Evolutionary conservation across 2,888 invertebrate species (phyloP).

Genomic region (Dorcus hopei): DNA sequence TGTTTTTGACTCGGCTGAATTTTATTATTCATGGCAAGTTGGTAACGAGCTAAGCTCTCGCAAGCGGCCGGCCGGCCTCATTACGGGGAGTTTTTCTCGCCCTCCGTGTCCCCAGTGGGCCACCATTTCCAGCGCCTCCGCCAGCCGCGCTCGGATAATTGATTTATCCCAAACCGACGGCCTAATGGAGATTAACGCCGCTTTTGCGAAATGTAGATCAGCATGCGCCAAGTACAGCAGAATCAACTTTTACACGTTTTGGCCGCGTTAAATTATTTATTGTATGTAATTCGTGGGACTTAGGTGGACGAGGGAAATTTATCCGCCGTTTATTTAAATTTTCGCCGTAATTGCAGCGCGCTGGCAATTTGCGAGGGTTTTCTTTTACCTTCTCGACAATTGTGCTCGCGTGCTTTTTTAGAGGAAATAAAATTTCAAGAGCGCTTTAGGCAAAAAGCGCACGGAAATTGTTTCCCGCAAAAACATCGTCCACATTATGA

Average conservation of each 20-base stretch:
- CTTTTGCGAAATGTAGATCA: not conserved
- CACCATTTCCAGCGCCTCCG: not conserved
- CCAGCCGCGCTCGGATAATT: conserved; percentile 1
- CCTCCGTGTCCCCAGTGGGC: not conserved
- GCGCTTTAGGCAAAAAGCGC: too few relatives aligned
- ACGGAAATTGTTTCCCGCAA: too few relatives aligned
- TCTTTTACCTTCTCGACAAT: too few relatives aligned
- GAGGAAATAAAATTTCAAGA: too few relatives aligned
- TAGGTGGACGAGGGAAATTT: too few relatives aligned
- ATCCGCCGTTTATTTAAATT: too few relatives aligned
- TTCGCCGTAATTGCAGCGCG: too few relatives aligned
- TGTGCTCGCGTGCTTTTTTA: too few relatives aligned
- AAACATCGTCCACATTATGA: too few relatives aligned
- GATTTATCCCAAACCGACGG: not conserved
- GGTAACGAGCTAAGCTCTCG: not conserved
- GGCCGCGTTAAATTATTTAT: too few relatives aligned
- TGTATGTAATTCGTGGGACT: too few relatives aligned
- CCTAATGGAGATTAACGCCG: conserved; percentile 3
- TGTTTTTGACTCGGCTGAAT: not conserved
- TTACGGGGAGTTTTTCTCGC: not conserved
- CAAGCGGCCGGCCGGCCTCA: not conserved
- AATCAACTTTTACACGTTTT: not conserved
- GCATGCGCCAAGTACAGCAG: not conserved
- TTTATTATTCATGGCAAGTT: not conserved
- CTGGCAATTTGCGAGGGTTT: too few relatives aligned